A percentile compares a stretch with the other conserved stretches of the same genome.
These are phyloP conservation scores for Oxygymnocypris stewartii DNA, from an alignment of 2,113 vertebrate genomes.

Conservation along the genomic window DNA sequence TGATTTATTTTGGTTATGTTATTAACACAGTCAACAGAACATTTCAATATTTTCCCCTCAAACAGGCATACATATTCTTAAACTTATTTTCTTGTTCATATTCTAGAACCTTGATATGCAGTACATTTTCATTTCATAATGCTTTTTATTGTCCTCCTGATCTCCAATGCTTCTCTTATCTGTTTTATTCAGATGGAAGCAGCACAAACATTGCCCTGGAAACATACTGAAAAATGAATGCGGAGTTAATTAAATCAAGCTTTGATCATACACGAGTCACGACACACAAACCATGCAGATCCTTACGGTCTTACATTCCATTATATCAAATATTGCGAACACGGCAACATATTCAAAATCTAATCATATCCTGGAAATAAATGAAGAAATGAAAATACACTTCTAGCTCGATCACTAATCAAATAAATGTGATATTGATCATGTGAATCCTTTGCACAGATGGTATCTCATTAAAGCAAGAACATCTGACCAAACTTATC, in stretches of 20 bases:
- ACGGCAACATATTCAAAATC: not conserved
- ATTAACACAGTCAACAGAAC: not conserved
- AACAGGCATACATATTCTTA: not conserved
- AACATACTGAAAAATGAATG: conserved; percentile 60
- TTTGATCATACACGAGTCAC: conserved; percentile 49
- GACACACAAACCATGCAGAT: conserved; percentile 50
- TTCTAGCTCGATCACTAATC: not conserved
- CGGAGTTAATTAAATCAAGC: conserved; percentile 56
- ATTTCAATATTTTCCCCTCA: not conserved
- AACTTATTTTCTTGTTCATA: not conserved
- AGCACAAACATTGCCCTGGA: conserved; percentile 47
- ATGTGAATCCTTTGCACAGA: not conserved
- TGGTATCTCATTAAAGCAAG: not conserved
- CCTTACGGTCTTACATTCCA: conserved; percentile 36
- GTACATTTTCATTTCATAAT: conserved; percentile 26
- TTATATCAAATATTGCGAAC: conserved; percentile 25
- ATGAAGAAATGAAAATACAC: not conserved
- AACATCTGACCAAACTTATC: not conserved
- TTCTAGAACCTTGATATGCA: not conserved
- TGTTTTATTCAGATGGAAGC: conserved; percentile 47
- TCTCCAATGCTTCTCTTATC: conserved; percentile 37
- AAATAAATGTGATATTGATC: not conserved
- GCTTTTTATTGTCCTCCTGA: conserved; percentile 21
- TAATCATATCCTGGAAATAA: not conserved
- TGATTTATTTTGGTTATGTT: not conserved